These are phyloP conservation scores for Andrena marginata DNA, from an alignment of 2,888 invertebrate genomes.

Conservation along the genomic window DNA sequence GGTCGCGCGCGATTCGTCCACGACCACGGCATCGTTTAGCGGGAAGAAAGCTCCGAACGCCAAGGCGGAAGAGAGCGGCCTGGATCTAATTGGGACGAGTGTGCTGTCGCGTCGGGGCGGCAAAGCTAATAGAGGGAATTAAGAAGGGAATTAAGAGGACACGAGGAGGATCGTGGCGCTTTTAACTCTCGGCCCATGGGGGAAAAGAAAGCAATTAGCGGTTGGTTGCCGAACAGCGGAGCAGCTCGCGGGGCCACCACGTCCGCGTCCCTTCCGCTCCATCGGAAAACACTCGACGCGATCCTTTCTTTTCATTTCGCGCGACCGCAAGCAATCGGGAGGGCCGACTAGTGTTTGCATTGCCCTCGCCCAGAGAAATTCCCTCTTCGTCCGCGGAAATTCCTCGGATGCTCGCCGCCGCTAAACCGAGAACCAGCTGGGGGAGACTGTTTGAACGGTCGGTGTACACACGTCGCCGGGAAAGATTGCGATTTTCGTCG, in stretches of 20 bases:
- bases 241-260: not conserved
- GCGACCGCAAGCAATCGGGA: constrained; percentile 26
- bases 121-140: constrained; percentile 34
- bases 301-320: constrained; percentile 47
- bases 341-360: constrained; percentile 44
- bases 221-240: constrained; percentile 35
- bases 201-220: constrained; percentile 52
- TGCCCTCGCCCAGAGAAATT: constrained; percentile 21
- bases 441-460: constrained; percentile 13
- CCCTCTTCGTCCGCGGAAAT: constrained; percentile 7
- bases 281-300: constrained; percentile 49
- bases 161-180: constrained; percentile 1
- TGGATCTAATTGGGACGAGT: constrained; percentile 18
- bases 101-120: not conserved
- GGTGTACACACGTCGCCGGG: not conserved
- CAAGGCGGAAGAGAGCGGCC: too few relatives aligned
- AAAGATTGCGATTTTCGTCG: constrained; percentile 40
- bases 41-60: not conserved
- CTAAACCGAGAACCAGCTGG: constrained; percentile 27
- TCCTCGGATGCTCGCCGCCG: constrained; percentile 9
- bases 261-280: not conserved
- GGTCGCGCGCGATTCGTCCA: not conserved
- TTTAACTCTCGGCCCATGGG: constrained; percentile 27
- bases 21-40: not conserved
- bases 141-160: constrained; percentile 30